Evolutionary conservation across 2,113 vertebrate genomes (phyloP), one percentile per base, ranked within the genome.

Genomic region (Terrapene triunguis): DNA sequence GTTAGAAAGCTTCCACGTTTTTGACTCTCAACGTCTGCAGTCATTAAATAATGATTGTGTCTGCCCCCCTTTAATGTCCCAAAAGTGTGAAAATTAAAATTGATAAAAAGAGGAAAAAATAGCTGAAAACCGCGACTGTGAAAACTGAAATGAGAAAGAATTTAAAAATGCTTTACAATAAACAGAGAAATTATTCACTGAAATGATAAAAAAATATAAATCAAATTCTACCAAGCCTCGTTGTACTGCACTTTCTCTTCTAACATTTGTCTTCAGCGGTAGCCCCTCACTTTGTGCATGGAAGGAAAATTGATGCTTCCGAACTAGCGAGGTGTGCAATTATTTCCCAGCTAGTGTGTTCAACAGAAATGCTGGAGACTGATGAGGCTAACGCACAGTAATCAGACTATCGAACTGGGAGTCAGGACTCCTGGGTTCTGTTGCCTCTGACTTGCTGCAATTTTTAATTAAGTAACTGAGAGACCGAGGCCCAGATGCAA

Each of bases 381-480:
- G 72, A 4, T 25, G 14, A 13, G 6, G 4, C 50, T 25, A 47
- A 6, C 53, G 2, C 0, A 2, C 2, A 14, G 16, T 9, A 22
- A 69, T 69, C 9, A 19, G 65, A 22, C 19, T 19, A 19, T 38
- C 9, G 6, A 69, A 69, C 65, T 69, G 35, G 35, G 9, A 21
- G 17, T 69, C 35, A 5, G 17, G 6, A 62, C 55, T 25, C 0
- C 0, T 0, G 6, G 1, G 9, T 8, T 13, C 42, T 24, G 80
- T 51, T 10, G 5, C 3, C 2, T 69, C 14, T 35, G 89, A 27
- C 5, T 1, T 7, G 21, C 5, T 89, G 82, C 17, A 50, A 27
- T n/a, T 76, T 9, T 4, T 2, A 10, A 0, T 1, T 13, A 44
- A 65, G n/a, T 1, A 2, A 42, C 4, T 2, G 12, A 21, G 42